These are phyloP conservation scores for Zygaena filipendulae DNA, from an alignment of 2,888 invertebrate species.

Conservation along the genomic window DNA sequence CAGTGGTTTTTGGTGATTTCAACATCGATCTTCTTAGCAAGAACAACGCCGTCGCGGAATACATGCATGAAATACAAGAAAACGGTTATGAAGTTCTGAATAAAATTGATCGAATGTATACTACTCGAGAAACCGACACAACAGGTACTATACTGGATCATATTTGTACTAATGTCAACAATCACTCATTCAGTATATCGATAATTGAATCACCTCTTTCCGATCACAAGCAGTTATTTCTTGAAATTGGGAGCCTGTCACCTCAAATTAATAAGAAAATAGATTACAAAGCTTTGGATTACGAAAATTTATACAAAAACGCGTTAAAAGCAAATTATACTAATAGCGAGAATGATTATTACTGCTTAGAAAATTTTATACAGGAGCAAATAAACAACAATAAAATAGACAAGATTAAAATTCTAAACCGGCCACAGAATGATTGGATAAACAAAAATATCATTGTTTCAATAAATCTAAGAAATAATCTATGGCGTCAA, in stretches of 20 bases:
- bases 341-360: neutral
- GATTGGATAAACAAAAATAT: constrained; percentile 1
- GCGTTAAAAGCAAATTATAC: constrained; percentile 1
- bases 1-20: constrained; percentile 13
- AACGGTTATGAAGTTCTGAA: constrained; percentile 1
- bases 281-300: constrained; percentile 13
- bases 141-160: constrained; percentile 5
- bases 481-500: constrained; percentile 3
- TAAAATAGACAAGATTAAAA: neutral
- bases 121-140: constrained; percentile 4
- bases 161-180: constrained; percentile 1
- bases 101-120: neutral
- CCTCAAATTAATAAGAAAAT: constrained; percentile 5
- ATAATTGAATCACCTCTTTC: constrained; percentile 2
- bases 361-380: neutral
- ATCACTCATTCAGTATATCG: neutral
- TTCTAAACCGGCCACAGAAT: neutral
- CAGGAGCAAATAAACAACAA: neutral
- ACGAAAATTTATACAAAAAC: neutral
- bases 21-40: constrained; percentile 9
- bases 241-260: constrained; percentile 10
- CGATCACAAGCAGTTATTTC: constrained; percentile 14
- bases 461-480: neutral
- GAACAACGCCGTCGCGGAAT: constrained; percentile 1
- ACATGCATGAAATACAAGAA: constrained; percentile 3